Conservation (phyloP, 2,113 vertebrate genomes). For the Tachuris rubrigastra region DNA sequence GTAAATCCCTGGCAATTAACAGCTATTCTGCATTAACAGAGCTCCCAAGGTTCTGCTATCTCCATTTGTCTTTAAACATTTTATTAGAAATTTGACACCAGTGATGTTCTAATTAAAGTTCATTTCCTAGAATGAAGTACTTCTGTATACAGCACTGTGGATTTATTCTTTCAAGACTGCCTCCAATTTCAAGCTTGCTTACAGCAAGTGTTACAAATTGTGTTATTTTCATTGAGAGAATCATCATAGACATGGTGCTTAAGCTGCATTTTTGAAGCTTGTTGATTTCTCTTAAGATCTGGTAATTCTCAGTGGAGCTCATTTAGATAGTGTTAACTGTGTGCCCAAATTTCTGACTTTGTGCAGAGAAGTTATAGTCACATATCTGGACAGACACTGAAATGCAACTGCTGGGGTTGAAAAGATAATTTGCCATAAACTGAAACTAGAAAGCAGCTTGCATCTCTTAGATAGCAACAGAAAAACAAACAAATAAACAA, state of each 20-base stretch:
- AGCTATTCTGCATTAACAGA: constrained; percentile 19
- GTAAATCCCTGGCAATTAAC: constrained; percentile 68
- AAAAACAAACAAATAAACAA: background rate
- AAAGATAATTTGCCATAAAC: constrained; percentile 3
- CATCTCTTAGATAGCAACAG: background rate
- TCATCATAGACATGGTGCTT: background rate
- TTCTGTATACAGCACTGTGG: background rate
- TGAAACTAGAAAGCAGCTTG: background rate
- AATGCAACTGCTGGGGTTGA: background rate
- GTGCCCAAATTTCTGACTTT: background rate
- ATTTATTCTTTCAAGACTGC: background rate
- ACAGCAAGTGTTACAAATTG: constrained; percentile 13
- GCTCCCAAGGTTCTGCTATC: constrained; percentile 43
- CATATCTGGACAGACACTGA: background rate
- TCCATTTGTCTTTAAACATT: constrained; percentile 67
- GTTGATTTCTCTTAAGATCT: constrained; percentile 1
- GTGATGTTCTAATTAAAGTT: constrained; percentile 70
- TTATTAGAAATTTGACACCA: constrained; percentile 69
- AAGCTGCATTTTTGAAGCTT: background rate
- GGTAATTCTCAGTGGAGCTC: background rate
- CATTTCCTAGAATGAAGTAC: constrained; percentile 46
- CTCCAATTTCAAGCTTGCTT: constrained; percentile 50
- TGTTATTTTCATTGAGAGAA: constrained; percentile 48
- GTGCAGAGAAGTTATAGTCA: background rate
- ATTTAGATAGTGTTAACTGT: constrained; percentile 15